These are phyloP conservation scores for Nomia melanderi DNA, from an alignment of 1,140 invertebrate species.

Conservation along the genomic window DNA sequence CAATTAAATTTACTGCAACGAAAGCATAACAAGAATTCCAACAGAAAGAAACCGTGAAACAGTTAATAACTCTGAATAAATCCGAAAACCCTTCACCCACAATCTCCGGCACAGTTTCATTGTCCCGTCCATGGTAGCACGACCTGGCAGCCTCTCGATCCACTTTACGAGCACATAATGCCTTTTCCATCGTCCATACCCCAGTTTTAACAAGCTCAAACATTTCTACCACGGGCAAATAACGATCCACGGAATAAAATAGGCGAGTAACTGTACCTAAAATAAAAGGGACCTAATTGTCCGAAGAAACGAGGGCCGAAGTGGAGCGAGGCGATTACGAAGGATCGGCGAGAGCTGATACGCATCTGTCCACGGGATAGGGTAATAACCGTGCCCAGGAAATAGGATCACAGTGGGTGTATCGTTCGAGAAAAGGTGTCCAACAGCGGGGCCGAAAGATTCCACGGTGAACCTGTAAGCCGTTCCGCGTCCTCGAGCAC, in stretches of 20 bases:
- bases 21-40: no score
- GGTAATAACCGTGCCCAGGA: conserved; percentile 50
- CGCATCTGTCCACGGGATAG: conserved; percentile 40
- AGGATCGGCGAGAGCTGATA: conserved; percentile 44
- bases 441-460: conserved; percentile 66
- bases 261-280: conserved; percentile 23
- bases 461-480: conserved; percentile 72
- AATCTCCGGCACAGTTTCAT: no score
- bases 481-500: conserved; percentile 80
- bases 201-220: no score
- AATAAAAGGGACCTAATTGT: conserved; percentile 38
- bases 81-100: no score
- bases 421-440: conserved; percentile 59
- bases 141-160: no score
- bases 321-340: conserved; percentile 45
- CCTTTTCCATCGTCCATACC: no score
- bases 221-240: not conserved
- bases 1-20: no score
- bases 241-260: not conserved
- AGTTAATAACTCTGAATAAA: no score
- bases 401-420: conserved; percentile 65
- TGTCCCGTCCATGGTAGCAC: no score
- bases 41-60: no score
- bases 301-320: conserved; percentile 28
- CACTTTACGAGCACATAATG: no score